These are phyloP conservation scores for Ecdyonurus torrentis DNA, from an alignment of 2,888 invertebrate genomes.

Conservation along the genomic window DNA sequence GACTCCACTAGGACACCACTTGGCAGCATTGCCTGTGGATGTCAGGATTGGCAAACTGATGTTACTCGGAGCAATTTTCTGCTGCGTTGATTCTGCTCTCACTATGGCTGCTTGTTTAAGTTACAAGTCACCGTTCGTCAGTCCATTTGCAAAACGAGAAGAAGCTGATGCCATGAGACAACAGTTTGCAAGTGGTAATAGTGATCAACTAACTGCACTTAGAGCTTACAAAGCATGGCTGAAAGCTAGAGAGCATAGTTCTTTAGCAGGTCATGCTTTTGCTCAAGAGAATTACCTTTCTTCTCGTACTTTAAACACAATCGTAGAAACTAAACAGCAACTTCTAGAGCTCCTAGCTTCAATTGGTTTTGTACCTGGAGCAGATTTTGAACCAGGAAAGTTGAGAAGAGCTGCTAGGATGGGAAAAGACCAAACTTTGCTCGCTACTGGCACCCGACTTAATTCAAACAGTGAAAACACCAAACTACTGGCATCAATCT, in stretches of 20 bases:
- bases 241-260: slow-evolving; percentile 45
- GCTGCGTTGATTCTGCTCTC: slow-evolving; percentile 79
- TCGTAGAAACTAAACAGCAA: slow-evolving; percentile 76
- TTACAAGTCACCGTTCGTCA: slow-evolving; percentile 60
- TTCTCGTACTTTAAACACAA: slow-evolving; percentile 58
- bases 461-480: slow-evolving; percentile 60
- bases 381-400: slow-evolving; percentile 29
- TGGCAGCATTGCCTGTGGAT: slow-evolving; percentile 80
- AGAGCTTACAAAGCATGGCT: slow-evolving; percentile 77
- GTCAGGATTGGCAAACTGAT: slow-evolving; percentile 82
- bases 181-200: slow-evolving; percentile 59
- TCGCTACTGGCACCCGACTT: slow-evolving; percentile 49
- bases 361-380: slow-evolving; percentile 56
- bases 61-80: slow-evolving; percentile 79
- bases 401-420: slow-evolving; percentile 10
- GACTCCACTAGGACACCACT: slow-evolving; percentile 72
- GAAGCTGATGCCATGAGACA: slow-evolving; percentile 55
- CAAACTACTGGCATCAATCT: slow-evolving; percentile 57
- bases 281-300: slow-evolving; percentile 75
- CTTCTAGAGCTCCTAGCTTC: slow-evolving; percentile 54
- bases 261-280: slow-evolving; percentile 55
- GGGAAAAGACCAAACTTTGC: slow-evolving; percentile 41
- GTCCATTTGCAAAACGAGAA: slow-evolving; percentile 53
- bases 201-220: slow-evolving; percentile 78
- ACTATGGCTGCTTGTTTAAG: slow-evolving; percentile 77